phyloP scores from a whole-genome alignment of 2,113 vertebrate genomes.

The Probosciger aterrimus region DNA sequence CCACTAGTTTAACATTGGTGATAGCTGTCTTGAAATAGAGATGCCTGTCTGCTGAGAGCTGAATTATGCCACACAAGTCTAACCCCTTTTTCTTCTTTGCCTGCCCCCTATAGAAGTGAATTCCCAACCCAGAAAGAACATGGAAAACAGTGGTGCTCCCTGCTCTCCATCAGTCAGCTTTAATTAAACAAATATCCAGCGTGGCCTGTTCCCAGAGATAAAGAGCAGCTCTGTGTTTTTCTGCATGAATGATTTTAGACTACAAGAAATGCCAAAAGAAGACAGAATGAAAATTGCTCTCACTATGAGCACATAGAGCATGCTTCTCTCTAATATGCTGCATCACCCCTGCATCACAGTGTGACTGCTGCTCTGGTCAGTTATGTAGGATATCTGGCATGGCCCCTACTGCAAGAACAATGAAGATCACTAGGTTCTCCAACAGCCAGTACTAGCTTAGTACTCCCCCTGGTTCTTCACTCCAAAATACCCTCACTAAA shows the following conservation, averaged over 20 bases:
- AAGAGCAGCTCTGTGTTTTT: background rate
- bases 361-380: background rate
- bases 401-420: background rate
- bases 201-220: background rate
- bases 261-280: conserved; percentile 3
- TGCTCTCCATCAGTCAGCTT: background rate
- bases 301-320: fast-evolving
- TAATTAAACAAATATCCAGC: conserved; percentile 5
- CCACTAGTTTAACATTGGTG: background rate
- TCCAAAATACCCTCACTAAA: background rate
- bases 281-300: background rate
- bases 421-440: background rate
- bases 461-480: background rate
- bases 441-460: background rate
- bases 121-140: background rate
- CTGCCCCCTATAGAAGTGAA: background rate
- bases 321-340: background rate
- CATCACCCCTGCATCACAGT: background rate
- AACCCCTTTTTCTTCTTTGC: background rate
- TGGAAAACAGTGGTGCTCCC: background rate
- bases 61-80: background rate
- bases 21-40: background rate
- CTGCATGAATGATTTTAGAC: background rate
- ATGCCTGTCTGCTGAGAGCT: background rate
- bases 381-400: background rate